Conservation (phyloP, 2,888 invertebrate genomes). For the Meandrusa payeni region DNA sequence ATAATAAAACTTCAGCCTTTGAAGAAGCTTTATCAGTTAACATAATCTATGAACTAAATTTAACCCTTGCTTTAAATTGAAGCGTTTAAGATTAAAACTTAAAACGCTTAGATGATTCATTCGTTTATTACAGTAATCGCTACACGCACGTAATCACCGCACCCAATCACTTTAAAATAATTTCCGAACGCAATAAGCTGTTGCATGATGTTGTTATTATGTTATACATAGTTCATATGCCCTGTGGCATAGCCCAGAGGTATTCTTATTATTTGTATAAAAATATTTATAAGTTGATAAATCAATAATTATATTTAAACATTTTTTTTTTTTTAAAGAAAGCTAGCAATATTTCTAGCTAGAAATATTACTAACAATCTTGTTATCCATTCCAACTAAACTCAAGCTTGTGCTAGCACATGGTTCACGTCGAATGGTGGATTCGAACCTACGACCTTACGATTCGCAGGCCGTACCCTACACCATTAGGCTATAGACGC, state of each 20-base stretch:
- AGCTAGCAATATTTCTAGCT: too few relatives aligned
- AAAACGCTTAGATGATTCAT: constrained; percentile 56
- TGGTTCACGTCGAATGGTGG: too few relatives aligned
- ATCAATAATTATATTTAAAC: background rate
- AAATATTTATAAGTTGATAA: constrained; percentile 53
- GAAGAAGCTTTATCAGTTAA: too few relatives aligned
- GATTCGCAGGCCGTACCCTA: too few relatives aligned
- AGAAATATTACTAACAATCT: too few relatives aligned
- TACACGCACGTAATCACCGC: constrained; percentile 60
- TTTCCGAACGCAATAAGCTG: constrained; percentile 61
- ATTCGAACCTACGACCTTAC: too few relatives aligned
- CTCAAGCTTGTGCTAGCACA: too few relatives aligned
- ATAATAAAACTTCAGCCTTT: too few relatives aligned
- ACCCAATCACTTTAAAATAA: constrained; percentile 74
- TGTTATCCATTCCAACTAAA: too few relatives aligned
- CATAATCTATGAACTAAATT: background rate
- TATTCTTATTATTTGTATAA: constrained; percentile 4
- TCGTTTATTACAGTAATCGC: constrained; percentile 62
- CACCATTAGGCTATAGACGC: too few relatives aligned
- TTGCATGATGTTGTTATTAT: constrained; percentile 36
- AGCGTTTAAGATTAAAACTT: constrained; percentile 42
- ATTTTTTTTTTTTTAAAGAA: too few relatives aligned
- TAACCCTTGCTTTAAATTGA: constrained; percentile 16
- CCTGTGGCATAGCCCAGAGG: constrained; percentile 7
- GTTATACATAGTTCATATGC: constrained; percentile 22